Evolutionary conservation across 2,888 invertebrate species (phyloP).

Genomic region (Drosophila pseudotakahashii): DNA sequence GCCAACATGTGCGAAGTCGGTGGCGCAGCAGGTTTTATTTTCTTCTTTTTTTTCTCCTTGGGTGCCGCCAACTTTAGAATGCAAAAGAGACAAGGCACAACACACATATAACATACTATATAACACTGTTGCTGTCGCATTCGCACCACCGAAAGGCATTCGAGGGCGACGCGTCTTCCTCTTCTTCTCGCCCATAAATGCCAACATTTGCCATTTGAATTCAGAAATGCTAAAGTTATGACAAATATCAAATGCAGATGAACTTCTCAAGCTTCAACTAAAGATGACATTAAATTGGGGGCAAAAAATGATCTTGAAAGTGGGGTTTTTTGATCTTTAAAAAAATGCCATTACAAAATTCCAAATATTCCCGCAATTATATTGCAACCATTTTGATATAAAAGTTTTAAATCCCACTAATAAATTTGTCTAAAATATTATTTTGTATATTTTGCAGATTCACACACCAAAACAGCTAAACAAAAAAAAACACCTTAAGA

Average conservation of each 20-base stretch:
- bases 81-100: constrained; percentile 49
- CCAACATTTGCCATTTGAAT: constrained; percentile 68
- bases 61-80: constrained; percentile 60
- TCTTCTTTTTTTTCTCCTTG: constrained; percentile 1
- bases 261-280: not conserved
- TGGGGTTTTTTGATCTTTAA: too few relatives aligned
- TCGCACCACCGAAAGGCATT: constrained; percentile 50
- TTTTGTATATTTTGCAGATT: constrained; percentile 6
- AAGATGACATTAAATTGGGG: not conserved
- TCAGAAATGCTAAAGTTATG: constrained; percentile 22
- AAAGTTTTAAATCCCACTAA: not conserved
- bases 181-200: constrained; percentile 47
- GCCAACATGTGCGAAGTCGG: constrained; percentile 53
- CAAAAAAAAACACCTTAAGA: not conserved
- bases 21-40: constrained; percentile 54
- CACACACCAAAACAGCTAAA: constrained; percentile 10
- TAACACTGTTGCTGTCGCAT: constrained; percentile 15
- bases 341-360: too few relatives aligned
- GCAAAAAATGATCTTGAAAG: not conserved
- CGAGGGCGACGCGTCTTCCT: constrained; percentile 61
- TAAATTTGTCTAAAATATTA: not conserved
- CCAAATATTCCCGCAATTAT: too few relatives aligned
- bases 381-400: too few relatives aligned
- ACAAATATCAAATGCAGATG: constrained; percentile 26
- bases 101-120: constrained; percentile 15